Base-by-base conservation (phyloP, 1,140 invertebrate genomes). In the Ips nitidus region DNA sequence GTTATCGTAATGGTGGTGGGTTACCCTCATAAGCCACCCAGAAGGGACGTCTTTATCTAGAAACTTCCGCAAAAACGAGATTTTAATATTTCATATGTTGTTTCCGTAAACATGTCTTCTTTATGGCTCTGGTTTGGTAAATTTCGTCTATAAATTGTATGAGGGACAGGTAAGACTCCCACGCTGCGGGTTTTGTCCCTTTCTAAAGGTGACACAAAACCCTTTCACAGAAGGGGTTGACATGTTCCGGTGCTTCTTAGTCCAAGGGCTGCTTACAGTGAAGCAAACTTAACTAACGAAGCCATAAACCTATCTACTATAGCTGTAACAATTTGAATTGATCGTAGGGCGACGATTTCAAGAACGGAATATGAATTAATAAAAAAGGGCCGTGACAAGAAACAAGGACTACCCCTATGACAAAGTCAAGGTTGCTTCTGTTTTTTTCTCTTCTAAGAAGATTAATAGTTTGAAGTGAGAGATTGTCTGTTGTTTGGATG, bases 71-170 rank as follows among this genome's bases (percentile, higher is more conserved):
- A 66, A 66, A 66, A 66, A 59, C 41, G n/a, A 53, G 22, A 68
- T 68, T 60, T 60, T 68, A 68, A 68, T 67, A 60, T 67, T 67
- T 67, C 65, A 67, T 67, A 59, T 68, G 56, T 60, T 45, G 66
- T 68, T 68, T 68, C 57, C 66, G 66, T 68, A 68, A 68, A 68
- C 57, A 68, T 53, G 38, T 59, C 39, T 60, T 56, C 63, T 63
- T 66, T 58, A 58, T 66, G 55, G 5, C n/a, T 3, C 42, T 50
- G 8, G 40, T 60, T 59, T 53, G 8, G 8, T 60, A 60, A 60
- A 68, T 68, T 60, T 68, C 57, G 50, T 7, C 41, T 45, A 61
- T 68, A 68, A 67, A 68, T 68, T 60, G 7, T 60, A 43, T 60
- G 57, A 22, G 22, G 50, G 66, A 61, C 66, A 68, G 66, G 66